These are phyloP conservation scores for Tenodera sinensis DNA, from an alignment of 2,888 invertebrate species.

Conservation along the genomic window DNA sequence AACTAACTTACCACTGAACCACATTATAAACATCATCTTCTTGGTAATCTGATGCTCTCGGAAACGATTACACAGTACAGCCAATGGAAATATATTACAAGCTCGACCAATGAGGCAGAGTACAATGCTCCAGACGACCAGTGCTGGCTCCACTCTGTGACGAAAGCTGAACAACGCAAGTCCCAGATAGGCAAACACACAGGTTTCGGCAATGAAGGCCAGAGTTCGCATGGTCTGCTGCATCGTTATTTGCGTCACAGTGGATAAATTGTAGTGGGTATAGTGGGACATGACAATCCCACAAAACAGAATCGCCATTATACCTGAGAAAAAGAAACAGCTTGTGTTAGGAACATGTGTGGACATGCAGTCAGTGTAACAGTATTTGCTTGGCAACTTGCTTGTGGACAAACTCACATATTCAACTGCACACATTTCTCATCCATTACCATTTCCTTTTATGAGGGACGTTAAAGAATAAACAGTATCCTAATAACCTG, in stretches of 20 bases:
- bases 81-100: slow-evolving; percentile 94
- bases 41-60: slow-evolving; percentile 95
- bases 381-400: too few relatives aligned
- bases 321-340: slow-evolving; percentile 57
- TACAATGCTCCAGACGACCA: slow-evolving; percentile 92
- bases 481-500: too few relatives aligned
- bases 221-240: slow-evolving; percentile 97
- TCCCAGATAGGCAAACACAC: slow-evolving; percentile 97
- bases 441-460: too few relatives aligned
- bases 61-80: slow-evolving; percentile 90
- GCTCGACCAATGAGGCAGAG: slow-evolving; percentile 91
- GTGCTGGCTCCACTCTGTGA: slow-evolving; percentile 84
- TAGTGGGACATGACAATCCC: slow-evolving; percentile 99
- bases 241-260: slow-evolving; percentile 98
- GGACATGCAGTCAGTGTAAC: too few relatives aligned
- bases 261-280: slow-evolving; percentile 96
- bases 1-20: slow-evolving; percentile 81
- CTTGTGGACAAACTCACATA: too few relatives aligned
- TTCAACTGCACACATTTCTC: too few relatives aligned
- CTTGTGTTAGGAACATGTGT: too few relatives aligned
- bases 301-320: slow-evolving; percentile 98
- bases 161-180: slow-evolving; percentile 92
- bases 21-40: slow-evolving; percentile 99
- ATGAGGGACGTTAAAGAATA: too few relatives aligned
- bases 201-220: slow-evolving; percentile 97